Base-by-base conservation (phyloP, 2,888 invertebrate species). In the Margaritifera margaritifera region DNA sequence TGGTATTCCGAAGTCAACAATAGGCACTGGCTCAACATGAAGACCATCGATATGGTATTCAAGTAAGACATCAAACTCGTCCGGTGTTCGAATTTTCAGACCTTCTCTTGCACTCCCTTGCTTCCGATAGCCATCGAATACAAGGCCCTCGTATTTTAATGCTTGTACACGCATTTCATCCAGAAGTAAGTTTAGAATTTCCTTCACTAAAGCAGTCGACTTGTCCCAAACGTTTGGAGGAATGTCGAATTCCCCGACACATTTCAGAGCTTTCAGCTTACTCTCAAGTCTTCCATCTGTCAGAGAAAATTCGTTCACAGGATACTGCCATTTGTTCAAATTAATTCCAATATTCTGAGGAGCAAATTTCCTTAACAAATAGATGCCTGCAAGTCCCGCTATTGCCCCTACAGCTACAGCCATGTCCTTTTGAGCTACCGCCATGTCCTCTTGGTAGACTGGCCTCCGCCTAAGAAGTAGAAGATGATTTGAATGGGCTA, bases 21-120 rank as follows among this genome's bases (percentile, higher is more conserved):
- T 15, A 15, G 42, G 42, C 15, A 42, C 42, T 42, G 42, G 42
- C 11, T 27, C 57, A 11, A 68, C 25, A 5, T 62, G 15, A 19
- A 78, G 56, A 4, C 73, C 71, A 54, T 71, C 62, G 51, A 76
- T 62, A 20, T 63, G 67, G 55, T 71, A 78, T 51, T 71, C 68
- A 18, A 78, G 62, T 25, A 71, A 24, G 15, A 64, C 65, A 64
- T 78, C 78, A 65, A 75, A 78, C 56, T 78, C 78, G 51, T 78
- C 69, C 1, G 78, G 69, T n/a, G 56, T 31, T 6, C 68, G 57
- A 52, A 76, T 69, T 62, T 78, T 78, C 22, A 78, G 65, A 52
- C 78, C 78, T n/a, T 78, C 74, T 25, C 78, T 50, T n/a, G 76
- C 56, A 56, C 78, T 76, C n/a, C 75, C 78, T 55, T 78, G 76